A percentile compares a stretch with the other conserved stretches of the same genome.
phyloP scores from a whole-genome alignment of 2,797 vertebrate species.

The Cyprinella venusta region DNA sequence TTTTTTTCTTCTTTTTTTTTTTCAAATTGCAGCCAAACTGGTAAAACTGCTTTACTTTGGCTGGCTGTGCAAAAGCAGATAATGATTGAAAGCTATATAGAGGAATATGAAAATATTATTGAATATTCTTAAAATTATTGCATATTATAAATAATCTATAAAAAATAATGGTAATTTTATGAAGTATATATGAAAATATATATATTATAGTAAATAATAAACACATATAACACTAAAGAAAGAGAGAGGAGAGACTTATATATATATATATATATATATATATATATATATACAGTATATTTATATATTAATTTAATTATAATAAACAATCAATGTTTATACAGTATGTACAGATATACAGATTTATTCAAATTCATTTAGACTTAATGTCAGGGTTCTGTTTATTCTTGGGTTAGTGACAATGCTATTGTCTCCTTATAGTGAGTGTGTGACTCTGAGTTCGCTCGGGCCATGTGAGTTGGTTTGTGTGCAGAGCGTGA shows the following conservation, averaged over 20 bases:
- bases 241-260: too few relatives aligned
- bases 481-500: too few relatives aligned
- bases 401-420: too few relatives aligned
- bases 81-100: slow-evolving; percentile 3
- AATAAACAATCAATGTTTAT: neutral
- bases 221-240: too few relatives aligned
- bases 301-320: neutral
- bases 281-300: too few relatives aligned
- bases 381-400: too few relatives aligned
- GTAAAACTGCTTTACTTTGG: slow-evolving; percentile 21
- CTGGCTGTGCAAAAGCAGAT: slow-evolving; percentile 1
- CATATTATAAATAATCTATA: neutral
- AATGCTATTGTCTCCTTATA: too few relatives aligned
- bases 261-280: too few relatives aligned
- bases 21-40: neutral
- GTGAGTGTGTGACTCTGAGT: too few relatives aligned
- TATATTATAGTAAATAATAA: neutral
- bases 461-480: too few relatives aligned
- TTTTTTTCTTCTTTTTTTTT: neutral
- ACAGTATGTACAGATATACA: too few relatives aligned
- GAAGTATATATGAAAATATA: neutral
- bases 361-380: too few relatives aligned
- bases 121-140: neutral
- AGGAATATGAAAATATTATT: neutral
- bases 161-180: neutral